Evolutionary conservation across 2,113 vertebrate species (phyloP).

Genomic region (Athene noctua): DNA sequence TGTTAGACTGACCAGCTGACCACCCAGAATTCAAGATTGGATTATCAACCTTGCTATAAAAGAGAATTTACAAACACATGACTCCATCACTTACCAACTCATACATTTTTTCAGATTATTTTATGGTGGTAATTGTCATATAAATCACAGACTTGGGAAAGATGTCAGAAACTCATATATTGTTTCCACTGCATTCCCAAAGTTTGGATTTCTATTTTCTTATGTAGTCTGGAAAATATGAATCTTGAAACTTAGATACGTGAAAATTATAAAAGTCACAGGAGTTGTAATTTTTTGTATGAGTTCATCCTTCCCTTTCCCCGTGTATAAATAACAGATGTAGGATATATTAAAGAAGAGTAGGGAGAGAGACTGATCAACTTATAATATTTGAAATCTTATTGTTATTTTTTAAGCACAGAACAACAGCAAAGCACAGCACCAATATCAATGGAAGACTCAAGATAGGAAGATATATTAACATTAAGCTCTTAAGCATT

Average conservation of each 20-base stretch:
- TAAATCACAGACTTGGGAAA: neutral
- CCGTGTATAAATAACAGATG: neutral
- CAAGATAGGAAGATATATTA: neutral
- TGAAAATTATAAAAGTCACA: neutral
- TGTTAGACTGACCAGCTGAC: neutral
- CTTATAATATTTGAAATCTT: neutral
- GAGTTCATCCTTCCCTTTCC: neutral
- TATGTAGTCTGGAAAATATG: neutral
- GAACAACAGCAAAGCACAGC: neutral
- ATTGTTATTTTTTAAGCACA: slow-evolving; percentile 9
- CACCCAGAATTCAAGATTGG: neutral
- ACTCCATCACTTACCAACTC: neutral
- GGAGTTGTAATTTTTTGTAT: neutral
- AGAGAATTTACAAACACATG: neutral
- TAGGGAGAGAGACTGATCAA: neutral
- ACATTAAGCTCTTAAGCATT: neutral
- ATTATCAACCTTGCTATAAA: neutral
- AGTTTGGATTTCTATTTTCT: neutral
- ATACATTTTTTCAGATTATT: neutral
- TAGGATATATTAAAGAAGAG: neutral
- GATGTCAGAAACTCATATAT: neutral
- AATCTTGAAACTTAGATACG: neutral
- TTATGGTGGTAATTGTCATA: neutral
- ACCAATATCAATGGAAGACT: neutral
- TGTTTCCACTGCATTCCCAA: neutral